Evolutionary conservation across 2,888 invertebrate genomes (phyloP).

Genomic region (Quadriops clusia): DNA sequence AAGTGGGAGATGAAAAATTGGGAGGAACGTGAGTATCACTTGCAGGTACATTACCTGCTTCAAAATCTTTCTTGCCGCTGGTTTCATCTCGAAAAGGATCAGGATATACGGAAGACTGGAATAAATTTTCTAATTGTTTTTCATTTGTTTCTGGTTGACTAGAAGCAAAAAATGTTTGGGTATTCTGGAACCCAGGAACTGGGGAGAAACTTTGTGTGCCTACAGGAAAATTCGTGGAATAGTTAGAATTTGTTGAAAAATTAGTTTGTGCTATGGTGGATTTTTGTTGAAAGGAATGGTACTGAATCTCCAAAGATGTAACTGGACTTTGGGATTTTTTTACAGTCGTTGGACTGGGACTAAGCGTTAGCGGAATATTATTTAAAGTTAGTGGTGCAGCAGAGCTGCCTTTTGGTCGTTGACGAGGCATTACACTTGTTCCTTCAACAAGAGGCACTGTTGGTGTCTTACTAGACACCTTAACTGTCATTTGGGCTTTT

Average conservation of each 20-base stretch:
- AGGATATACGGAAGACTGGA: conserved; percentile 54
- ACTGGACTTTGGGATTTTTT: conserved; percentile 35
- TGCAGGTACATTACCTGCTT: conserved; percentile 26
- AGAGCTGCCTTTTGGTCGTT: conserved; percentile 61
- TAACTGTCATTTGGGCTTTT: conserved; percentile 38
- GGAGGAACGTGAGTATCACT: conserved; percentile 11
- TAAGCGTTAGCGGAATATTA: conserved; percentile 41
- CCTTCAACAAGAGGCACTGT: conserved; percentile 47
- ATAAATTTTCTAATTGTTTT: conserved; percentile 46
- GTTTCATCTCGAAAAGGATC: conserved; percentile 56
- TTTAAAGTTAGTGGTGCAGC: conserved; percentile 34
- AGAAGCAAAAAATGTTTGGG: conserved; percentile 13
- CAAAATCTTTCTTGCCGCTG: conserved; percentile 10
- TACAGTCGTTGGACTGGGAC: conserved; percentile 41
- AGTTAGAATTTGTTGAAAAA: conserved; percentile 18
- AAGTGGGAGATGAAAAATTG: conserved; percentile 23
- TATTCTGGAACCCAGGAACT: conserved; percentile 9
- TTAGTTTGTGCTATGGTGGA: conserved; percentile 12
- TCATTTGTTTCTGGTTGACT: conserved; percentile 22
- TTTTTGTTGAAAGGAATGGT: conserved; percentile 13
- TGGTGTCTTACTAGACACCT: conserved; percentile 29
- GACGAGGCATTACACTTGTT: conserved; percentile 72
- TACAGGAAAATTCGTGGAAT: conserved; percentile 14
- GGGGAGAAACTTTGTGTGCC: conserved; percentile 15
- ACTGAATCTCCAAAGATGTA: conserved; percentile 12